Conservation (phyloP, 1,140 invertebrate species). For the Megalonaias nervosa region DNA sequence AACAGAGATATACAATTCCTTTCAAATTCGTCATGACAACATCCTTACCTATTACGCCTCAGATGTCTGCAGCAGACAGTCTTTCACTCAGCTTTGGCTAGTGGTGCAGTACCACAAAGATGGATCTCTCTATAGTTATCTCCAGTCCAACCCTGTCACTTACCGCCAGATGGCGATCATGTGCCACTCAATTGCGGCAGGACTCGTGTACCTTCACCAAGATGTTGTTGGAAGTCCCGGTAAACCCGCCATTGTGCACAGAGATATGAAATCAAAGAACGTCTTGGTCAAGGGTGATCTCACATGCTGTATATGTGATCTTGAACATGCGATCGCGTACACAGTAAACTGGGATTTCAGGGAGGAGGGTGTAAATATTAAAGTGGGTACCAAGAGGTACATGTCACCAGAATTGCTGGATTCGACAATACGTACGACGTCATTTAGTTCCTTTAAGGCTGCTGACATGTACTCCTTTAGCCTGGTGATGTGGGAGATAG, state of each 20-base stretch:
- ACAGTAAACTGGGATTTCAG: constrained; percentile 65
- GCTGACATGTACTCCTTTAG: constrained; percentile 97
- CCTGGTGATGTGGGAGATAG: constrained; percentile 93
- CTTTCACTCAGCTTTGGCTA: constrained; percentile 82
- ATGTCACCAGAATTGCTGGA: constrained; percentile 94
- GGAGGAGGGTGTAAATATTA: constrained; percentile 78
- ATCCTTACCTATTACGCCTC: constrained; percentile 96
- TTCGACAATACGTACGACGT: constrained; percentile 83
- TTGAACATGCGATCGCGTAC: constrained; percentile 93
- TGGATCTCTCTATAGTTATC: constrained; percentile 94
- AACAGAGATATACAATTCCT: constrained; percentile 96
- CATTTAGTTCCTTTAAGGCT: constrained; percentile 95
- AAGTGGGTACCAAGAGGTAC: constrained; percentile 89
- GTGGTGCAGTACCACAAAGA: constrained; percentile 96
- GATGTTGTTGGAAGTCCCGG: constrained; percentile 92
- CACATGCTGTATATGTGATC: constrained; percentile 92
- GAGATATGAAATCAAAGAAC: constrained; percentile 97
- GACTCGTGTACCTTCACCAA: constrained; percentile 90
- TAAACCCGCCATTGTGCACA: constrained; percentile 76
- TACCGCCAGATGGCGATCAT: constrained; percentile 76
- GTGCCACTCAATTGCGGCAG: constrained; percentile 78
- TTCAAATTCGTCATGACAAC: constrained; percentile 95
- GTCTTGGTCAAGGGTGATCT: constrained; percentile 94
- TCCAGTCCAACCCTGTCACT: constrained; percentile 75
- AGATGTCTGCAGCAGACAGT: constrained; percentile 90